Conservation (phyloP, 2,113 vertebrate genomes). For the Andinoacara biseriatus region DNA sequence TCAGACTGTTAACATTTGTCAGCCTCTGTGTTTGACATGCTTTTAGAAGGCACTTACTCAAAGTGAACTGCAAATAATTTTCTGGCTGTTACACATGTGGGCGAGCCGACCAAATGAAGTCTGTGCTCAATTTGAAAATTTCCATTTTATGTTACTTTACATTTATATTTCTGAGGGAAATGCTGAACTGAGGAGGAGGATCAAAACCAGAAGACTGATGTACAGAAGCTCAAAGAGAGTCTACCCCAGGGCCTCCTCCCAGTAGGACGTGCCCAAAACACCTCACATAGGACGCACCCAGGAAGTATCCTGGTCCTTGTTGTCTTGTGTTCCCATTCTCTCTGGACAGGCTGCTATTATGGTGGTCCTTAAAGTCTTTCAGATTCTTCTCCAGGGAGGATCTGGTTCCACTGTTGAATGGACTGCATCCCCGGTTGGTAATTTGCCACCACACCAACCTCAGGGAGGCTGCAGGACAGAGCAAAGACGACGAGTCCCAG, state of each 20-base stretch:
- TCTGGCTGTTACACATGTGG: neutral
- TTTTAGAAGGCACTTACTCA: neutral
- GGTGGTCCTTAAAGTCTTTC: too few relatives aligned
- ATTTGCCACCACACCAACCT: neutral
- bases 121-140: neutral
- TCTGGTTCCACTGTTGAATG: too few relatives aligned
- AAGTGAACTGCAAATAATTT: neutral
- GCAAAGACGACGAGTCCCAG: too few relatives aligned
- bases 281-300: neutral
- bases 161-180: neutral
- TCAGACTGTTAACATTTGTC: neutral
- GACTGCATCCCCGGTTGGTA: too few relatives aligned
- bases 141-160: neutral
- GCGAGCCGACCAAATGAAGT: neutral
- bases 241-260: too few relatives aligned
- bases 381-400: too few relatives aligned
- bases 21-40: neutral
- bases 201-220: neutral
- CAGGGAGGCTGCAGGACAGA: neutral
- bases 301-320: neutral
- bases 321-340: neutral
- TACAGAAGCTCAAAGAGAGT: neutral
- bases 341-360: neutral
- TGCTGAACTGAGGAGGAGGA: neutral
- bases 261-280: neutral